Evolutionary conservation across 2,113 vertebrate genomes (phyloP), one percentile per base, ranked within the genome.

Genomic region (Ceyx melanurus): DNA sequence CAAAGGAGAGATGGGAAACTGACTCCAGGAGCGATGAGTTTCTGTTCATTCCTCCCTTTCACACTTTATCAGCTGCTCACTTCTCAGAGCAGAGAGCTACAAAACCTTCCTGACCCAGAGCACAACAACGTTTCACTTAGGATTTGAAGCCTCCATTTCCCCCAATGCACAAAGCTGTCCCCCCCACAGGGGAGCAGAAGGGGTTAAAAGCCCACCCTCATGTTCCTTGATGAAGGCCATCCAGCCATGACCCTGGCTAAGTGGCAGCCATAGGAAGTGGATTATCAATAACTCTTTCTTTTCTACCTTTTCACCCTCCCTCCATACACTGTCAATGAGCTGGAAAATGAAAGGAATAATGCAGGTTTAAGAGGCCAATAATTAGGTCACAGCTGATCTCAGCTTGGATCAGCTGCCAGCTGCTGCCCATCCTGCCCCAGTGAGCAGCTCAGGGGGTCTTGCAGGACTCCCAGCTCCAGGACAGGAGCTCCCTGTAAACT

Each of bases 351-450:
- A 98, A 97, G 97, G 87, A 97, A 97, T 98, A 97, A 96, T 96
- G 96, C 97, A 96, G 95, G 97, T 97, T 98, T 97, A 97, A 64
- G 93, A 97, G 96, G 95, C 94, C 97, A 97, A 96, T 97, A 98
- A 98, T 97, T 97, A 98, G 97, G 97, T 98, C 98, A 98, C 97
- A 98, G 97, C 97, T 98, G 97, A 98, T 97, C 97, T 97, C 94
- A 72, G 92, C 88, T 84, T 40, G 14, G 84, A 96, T 96, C 97
- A 97, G 96, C 94, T 92, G 95, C 94, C 97, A 97, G 97, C 97
- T 97, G 97, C 95, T 96, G 92, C 88, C 96, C 94, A 86, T 89
- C 88, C 90, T 94, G 90, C 88, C 86, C 90, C 82, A 58, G 73
- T 1, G 5, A 96, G 88, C 81, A 83, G 35, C 37, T 37, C 37